Evolutionary conservation across 2,113 vertebrate species (phyloP), one percentile per base, ranked within the genome.

Genomic region (Ancistrus triradiatus): DNA sequence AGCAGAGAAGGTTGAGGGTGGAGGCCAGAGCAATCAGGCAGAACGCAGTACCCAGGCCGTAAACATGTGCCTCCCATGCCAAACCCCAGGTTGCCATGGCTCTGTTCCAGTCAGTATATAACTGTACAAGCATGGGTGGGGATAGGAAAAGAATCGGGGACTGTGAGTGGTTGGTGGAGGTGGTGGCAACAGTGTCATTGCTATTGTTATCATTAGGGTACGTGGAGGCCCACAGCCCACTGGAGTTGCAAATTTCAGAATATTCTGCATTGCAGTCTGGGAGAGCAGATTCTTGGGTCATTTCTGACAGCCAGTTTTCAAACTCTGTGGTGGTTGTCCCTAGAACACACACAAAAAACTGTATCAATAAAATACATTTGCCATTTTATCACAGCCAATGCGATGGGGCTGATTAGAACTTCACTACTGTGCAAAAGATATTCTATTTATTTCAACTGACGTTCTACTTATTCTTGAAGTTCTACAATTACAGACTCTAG

Each of bases 11-110:
- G 53, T 89, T 90, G 47, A 93, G 84, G 0, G 91, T 82, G 0
- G 91, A 88, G 19, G 90, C 80, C 50, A 92, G 27, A 0, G 88
- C 86, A 50, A 93, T 81, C 46, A 90, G 76, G 0, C 85, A 87
- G 25, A 93, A 95, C 44, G 90, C 71, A 0, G 86, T 79, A 3
- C 91, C 92, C 3, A 88, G 78, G 1, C 93, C 92, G 1, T 93
- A 94, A 4, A 94, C 82, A 2, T 93, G 91, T 0, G 85, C 91
- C 50, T 95, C 90, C 93, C 93, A 95, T 18, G 92, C 92, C 62
- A 85, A 42, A n/a, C 93, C 93, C 93, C 92, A 94, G 3, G 81
- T 80, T 3, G 89, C 88, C 80, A 88, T 85, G 66, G 93, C 92
- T 11, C 89, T 88, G 72, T 88, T 88, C 93, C 93, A 94, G 77